phyloP scores from a whole-genome alignment of 1,140 invertebrate genomes.

The Palaemon carinicauda region DNA sequence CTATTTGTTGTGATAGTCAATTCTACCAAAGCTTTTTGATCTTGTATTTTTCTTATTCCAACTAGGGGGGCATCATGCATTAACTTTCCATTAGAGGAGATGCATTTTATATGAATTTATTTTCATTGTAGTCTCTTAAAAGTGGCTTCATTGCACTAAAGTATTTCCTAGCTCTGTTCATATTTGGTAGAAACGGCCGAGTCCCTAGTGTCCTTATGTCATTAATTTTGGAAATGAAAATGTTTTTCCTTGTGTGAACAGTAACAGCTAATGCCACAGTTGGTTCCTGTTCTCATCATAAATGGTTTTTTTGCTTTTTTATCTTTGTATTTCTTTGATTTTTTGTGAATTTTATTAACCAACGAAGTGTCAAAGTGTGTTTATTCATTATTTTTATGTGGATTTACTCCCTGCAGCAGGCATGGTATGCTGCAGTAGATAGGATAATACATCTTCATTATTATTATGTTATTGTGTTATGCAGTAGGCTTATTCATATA shows the following conservation, averaged over 20 bases:
- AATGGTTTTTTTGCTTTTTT: not conserved
- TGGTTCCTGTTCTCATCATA: conserved; percentile 2
- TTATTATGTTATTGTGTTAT: conserved; percentile 50
- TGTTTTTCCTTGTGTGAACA: not conserved
- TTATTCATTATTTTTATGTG: conserved; percentile 51
- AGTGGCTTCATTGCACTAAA: conserved; percentile 9
- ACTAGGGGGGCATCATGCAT: conserved; percentile 37
- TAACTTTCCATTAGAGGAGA: conserved; percentile 35
- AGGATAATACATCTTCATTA: conserved; percentile 32
- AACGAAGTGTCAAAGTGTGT: conserved; percentile 38
- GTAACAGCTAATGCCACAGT: conserved; percentile 24
- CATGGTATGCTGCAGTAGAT: conserved; percentile 41
- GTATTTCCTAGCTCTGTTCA: conserved; percentile 41
- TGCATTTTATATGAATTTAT: conserved; percentile 14
- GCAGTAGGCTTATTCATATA: conserved; percentile 56
- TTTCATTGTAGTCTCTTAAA: conserved; percentile 23
- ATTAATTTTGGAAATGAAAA: not conserved
- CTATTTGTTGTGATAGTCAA: conserved; percentile 35
- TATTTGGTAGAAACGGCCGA: conserved; percentile 15
- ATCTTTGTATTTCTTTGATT: conserved; percentile 15
- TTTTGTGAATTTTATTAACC: conserved; percentile 38
- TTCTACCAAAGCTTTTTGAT: conserved; percentile 41
- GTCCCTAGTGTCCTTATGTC: not conserved
- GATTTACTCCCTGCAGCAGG: conserved; percentile 45
- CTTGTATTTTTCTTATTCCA: conserved; percentile 28